Base-by-base conservation (phyloP, 1,140 invertebrate genomes). In the Muscidifurax raptorellus region DNA sequence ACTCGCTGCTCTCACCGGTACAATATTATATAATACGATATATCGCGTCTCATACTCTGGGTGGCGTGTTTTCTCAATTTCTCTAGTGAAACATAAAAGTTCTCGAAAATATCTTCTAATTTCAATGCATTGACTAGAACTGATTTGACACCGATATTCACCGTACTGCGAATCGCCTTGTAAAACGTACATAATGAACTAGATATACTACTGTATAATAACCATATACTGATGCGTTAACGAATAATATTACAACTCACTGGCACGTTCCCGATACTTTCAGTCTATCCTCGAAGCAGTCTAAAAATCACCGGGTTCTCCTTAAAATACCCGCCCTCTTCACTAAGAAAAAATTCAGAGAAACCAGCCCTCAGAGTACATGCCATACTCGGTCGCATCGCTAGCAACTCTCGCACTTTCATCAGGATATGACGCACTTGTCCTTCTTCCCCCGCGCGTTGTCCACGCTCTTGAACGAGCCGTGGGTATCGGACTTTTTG, bases 401-500 rank as follows among this genome's bases (percentile, higher is more conserved):
- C n/a, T 2, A 32, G 12, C 12, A 2, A 28, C 66, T 28, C 67
- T 30, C 32, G 1, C 36, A 47, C 5, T n/a, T n/a, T 32, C 52
- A 25, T 85, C 88, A 92, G 36, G 90, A 92, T 88, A 93, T 87
- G 81, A 90, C 77, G 86, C 92, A 93, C 87, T 92, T 93, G 13
- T 93, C 91, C 86, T 92, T 92, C 69, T 90, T 92, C 4, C 7
- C 28, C 86, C 85, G 85, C 59, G 86, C 74, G 52, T 69, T 40
- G 32, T 85, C 27, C 25, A 87, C 84, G 22, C 88, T 87, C 82
- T 88, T 88, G 69, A 86, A 82, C 6, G 90, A 90, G 85, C 86
- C 80, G 64, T 81, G 85, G 74, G 85, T 15, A 59, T 83, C 80
- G 30, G 80, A n/a, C 28, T 80, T 87, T 81, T 15, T 74, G 40